Percentiles rank a stretch among this genome's conserved stretches.
Evolutionary conservation across 1,140 invertebrate species (phyloP).

Genomic region (Matsumurasca onukii): DNA sequence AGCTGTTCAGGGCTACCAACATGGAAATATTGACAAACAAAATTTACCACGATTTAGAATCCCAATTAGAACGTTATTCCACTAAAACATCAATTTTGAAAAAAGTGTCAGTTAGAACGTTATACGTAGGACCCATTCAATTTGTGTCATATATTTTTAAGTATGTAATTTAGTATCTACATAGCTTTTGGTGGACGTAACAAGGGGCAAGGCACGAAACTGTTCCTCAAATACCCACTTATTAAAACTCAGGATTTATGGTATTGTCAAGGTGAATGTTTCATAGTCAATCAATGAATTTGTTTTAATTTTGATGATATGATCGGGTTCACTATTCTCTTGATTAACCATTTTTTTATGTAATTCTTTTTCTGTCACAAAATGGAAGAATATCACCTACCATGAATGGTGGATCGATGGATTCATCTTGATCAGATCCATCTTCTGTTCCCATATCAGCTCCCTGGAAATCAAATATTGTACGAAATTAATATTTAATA

Average conservation of each 20-base stretch:
- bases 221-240: conserved; percentile 20
- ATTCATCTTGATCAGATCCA: conserved; percentile 37
- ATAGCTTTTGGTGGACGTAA: too few relatives aligned
- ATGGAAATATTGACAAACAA: too few relatives aligned
- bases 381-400: conserved; percentile 32
- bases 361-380: too few relatives aligned
- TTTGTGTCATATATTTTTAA: too few relatives aligned
- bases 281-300: background rate
- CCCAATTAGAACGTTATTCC: too few relatives aligned
- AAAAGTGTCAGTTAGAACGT: too few relatives aligned
- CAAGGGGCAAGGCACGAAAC: background rate
- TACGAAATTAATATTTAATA: background rate
- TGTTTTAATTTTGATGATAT: background rate
- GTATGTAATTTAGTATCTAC: too few relatives aligned
- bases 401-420: conserved; percentile 36
- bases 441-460: conserved; percentile 36
- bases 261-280: background rate
- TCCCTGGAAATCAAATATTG: background rate
- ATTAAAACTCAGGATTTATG: background rate
- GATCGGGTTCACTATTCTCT: background rate
- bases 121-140: too few relatives aligned
- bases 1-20: too few relatives aligned
- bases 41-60: too few relatives aligned
- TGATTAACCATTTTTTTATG: background rate
- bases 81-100: too few relatives aligned